These are phyloP conservation scores for Ichneumoninae sp. DNA, from an alignment of 2,888 invertebrate genomes.

Conservation along the genomic window DNA sequence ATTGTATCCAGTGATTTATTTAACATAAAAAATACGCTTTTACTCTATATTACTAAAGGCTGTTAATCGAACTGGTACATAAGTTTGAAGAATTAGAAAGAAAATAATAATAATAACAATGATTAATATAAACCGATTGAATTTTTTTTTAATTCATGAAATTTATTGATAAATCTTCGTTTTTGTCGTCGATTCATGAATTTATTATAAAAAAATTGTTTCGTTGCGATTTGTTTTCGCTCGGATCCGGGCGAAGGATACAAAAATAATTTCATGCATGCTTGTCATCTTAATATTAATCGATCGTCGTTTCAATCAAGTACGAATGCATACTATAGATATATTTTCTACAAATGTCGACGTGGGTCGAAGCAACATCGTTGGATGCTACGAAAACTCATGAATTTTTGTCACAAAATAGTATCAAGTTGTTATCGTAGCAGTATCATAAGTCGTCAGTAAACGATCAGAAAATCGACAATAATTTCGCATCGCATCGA, in stretches of 20 bases:
- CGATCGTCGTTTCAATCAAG: not conserved
- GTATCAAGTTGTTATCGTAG: not conserved
- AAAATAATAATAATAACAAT: not conserved
- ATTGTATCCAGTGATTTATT: conserved; percentile 43
- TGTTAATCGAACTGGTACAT: not conserved
- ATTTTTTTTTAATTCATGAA: not conserved
- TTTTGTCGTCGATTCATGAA: too few relatives aligned
- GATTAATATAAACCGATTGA: not conserved
- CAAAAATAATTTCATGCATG: too few relatives aligned
- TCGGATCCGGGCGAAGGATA: too few relatives aligned
- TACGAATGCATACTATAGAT: too few relatives aligned
- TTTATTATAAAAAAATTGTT: too few relatives aligned
- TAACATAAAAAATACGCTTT: not conserved
- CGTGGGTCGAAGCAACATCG: not conserved
- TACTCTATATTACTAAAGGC: not conserved
- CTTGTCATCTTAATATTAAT: too few relatives aligned
- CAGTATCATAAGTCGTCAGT: not conserved
- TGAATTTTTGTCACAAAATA: not conserved
- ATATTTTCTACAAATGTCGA: too few relatives aligned
- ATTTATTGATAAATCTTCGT: too few relatives aligned
- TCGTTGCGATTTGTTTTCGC: too few relatives aligned
- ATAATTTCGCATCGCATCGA: not conserved
- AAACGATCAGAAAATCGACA: not conserved
- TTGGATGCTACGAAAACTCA: not conserved
- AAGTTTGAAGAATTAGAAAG: not conserved